Conservation (phyloP, 1,140 invertebrate species). For the Pseudobourletiella spinata region DNA sequence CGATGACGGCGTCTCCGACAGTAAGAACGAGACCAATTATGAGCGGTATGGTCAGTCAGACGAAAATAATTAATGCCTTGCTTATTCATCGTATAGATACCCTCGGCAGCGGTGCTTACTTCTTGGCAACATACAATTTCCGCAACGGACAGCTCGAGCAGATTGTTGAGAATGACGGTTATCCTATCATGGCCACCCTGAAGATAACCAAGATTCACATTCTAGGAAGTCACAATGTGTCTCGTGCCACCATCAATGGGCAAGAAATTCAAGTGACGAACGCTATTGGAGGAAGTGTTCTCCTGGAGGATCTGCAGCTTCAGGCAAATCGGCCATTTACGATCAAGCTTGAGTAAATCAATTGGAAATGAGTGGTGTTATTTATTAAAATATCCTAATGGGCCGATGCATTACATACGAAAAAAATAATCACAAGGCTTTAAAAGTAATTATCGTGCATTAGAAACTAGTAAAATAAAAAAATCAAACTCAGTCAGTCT, state of each 20-base stretch:
- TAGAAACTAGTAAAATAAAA: too few relatives aligned
- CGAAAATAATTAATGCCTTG: neutral
- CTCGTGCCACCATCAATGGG: slow-evolving; percentile 13
- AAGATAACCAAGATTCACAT: neutral
- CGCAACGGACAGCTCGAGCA: neutral
- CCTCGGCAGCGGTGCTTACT: slow-evolving; percentile 1
- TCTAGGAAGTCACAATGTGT: slow-evolving; percentile 1
- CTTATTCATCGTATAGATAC: slow-evolving; percentile 1
- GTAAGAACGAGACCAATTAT: slow-evolving; percentile 42
- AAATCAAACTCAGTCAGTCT: too few relatives aligned
- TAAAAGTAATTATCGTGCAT: too few relatives aligned
- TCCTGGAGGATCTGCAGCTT: slow-evolving; percentile 6
- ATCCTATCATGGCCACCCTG: neutral
- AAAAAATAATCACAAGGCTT: too few relatives aligned
- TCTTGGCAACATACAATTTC: slow-evolving; percentile 5
- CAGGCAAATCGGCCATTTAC: neutral
- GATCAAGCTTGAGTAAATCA: slow-evolving; percentile 6
- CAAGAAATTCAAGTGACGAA: neutral
- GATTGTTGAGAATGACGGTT: slow-evolving; percentile 9
- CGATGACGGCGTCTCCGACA: slow-evolving; percentile 51
- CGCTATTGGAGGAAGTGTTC: slow-evolving; percentile 2
- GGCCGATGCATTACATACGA: too few relatives aligned
- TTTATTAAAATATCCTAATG: too few relatives aligned
- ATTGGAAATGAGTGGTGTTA: too few relatives aligned
- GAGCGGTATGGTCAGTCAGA: too few relatives aligned